Conservation (phyloP, 2,113 vertebrate species). For the Gorsachius goisagi region DNA sequence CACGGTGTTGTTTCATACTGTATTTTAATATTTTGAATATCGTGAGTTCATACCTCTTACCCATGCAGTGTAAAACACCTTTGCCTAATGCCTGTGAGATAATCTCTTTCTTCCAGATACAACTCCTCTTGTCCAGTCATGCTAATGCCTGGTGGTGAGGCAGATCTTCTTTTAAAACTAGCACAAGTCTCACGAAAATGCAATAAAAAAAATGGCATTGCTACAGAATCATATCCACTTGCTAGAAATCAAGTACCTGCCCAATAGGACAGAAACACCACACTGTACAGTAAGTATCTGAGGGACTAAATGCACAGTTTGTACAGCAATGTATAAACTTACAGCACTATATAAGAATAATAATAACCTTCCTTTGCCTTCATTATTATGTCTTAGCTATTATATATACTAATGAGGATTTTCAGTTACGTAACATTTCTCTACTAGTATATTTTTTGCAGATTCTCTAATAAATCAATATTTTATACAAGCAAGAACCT, state of each 20-base stretch:
- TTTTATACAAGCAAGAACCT: slow-evolving; percentile 23
- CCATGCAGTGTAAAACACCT: background rate
- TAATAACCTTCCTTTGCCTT: background rate
- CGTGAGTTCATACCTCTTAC: background rate
- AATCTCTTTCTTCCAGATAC: background rate
- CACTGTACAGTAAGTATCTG: background rate
- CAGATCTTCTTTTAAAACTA: background rate
- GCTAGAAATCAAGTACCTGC: background rate
- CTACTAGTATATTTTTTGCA: background rate
- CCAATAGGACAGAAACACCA: background rate
- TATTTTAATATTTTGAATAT: background rate
- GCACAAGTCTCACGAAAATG: background rate
- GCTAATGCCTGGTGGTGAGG: background rate
- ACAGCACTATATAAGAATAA: background rate
- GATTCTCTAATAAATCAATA: slow-evolving; percentile 33
- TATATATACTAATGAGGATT: background rate
- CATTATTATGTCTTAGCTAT: background rate
- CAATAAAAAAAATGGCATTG: background rate
- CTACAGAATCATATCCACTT: background rate
- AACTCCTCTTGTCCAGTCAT: background rate
- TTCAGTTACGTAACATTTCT: background rate
- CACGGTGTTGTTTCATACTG: fast-evolving
- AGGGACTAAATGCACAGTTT: background rate
- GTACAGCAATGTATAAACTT: background rate
- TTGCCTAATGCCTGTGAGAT: background rate